Evolutionary conservation across 2,113 vertebrate species (phyloP).

Genomic region (Brienomyrus brachyistius): DNA sequence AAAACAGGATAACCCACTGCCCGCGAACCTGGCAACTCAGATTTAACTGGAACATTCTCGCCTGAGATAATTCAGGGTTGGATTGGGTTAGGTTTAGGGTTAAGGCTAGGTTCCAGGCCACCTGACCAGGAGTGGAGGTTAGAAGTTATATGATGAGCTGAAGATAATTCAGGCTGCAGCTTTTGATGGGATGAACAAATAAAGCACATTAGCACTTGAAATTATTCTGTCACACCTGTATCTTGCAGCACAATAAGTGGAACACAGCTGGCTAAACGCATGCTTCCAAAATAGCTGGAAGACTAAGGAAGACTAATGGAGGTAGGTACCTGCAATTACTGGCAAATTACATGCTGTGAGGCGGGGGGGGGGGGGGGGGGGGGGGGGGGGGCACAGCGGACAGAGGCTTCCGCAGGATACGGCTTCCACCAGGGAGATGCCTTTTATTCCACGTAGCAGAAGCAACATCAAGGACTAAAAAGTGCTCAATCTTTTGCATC

Average conservation of each 20-base stretch:
- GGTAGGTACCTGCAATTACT: not conserved
- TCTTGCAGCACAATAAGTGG: not conserved
- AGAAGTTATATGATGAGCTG: not conserved
- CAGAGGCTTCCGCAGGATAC: not conserved
- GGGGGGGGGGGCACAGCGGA: not conserved
- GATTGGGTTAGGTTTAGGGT: not conserved
- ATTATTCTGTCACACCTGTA: not conserved
- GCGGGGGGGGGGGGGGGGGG: not conserved
- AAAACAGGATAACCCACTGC: not conserved
- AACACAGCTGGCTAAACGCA: not conserved
- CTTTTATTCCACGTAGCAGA: not conserved
- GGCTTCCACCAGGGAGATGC: not conserved
- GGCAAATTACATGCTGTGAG: not conserved
- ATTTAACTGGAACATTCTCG: not conserved
- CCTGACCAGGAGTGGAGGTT: not conserved
- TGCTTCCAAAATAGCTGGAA: not conserved
- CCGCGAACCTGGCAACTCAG: not conserved
- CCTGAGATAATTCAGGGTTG: not conserved
- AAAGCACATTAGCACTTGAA: not conserved
- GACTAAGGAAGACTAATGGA: not conserved
- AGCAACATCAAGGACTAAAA: not conserved
- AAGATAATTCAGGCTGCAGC: not conserved
- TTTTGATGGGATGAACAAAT: not conserved
- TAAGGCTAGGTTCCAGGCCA: not conserved
- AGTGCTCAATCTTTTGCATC: not conserved